Base-by-base conservation (phyloP, 2,797 vertebrate species). In the Macropodus opercularis region DNA sequence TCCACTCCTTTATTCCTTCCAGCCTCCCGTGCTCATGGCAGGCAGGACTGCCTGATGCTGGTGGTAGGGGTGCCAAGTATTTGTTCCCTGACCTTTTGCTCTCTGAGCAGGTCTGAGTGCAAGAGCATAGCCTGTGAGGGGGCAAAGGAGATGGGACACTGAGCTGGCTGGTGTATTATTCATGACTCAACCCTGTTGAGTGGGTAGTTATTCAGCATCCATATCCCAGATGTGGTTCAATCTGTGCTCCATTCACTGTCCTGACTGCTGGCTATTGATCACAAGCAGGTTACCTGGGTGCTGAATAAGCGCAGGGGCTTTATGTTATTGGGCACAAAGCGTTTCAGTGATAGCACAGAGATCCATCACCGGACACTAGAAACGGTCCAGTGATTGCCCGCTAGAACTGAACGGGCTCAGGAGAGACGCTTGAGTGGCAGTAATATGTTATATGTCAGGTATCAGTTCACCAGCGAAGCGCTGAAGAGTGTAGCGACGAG, bases 251-350 rank as follows among this genome's bases (percentile, higher is more conserved):
- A 88, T 92, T 91, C 87, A 85, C 80, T 80, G 69, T 87, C 83
- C 85, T 83, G 80, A 85, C 89, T 87, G 90, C 52, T 48, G 84
- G 69, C 74, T 90, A 95, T 93, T 87, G 93, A 96, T 95, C 91
- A 92, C 68, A 81, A 83, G 86, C 84, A 80, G 74, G 86, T 87
- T 69, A 75, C 69, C 43, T 43, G 78, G 81, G 68, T 93, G 93
- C 92, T 94, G 91, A 92, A 92, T 93, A 93, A 94, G 90, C 89
- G 72, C 51, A 81, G 80, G 75, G 84, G 84, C 84, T 91, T 90
- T 87, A 90, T 79, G 86, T 84, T 86, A 75, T 44, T 52, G 85
- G 86, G 77, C 90, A 89, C 84, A 77, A 63, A 87, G 85, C 79
- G 62, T 81, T 84, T 87, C 74, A 79, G 87, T 87, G 90, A 80